Evolutionary conservation across 1,140 invertebrate species (phyloP).

Genomic region (Apocrypta bakeri): DNA sequence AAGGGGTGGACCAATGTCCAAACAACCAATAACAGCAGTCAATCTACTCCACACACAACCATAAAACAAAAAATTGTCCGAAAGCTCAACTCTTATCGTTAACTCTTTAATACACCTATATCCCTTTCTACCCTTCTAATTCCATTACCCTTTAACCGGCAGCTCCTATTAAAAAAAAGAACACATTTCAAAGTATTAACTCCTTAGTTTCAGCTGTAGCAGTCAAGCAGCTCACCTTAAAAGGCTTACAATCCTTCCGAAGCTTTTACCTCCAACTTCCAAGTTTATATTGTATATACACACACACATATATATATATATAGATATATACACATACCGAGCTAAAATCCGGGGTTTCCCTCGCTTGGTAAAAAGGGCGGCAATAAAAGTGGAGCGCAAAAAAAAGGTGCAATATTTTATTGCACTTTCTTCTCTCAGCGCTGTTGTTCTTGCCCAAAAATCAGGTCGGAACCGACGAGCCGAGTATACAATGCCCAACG

Average conservation of each 20-base stretch:
- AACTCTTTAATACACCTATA: neutral
- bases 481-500: conserved; percentile 29
- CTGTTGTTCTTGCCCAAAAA: conserved; percentile 16
- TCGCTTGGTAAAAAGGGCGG: no score
- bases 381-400: neutral
- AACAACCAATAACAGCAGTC: no score
- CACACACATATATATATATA: neutral
- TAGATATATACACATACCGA: neutral
- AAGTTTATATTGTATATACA: no score
- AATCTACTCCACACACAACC: neutral
- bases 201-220: neutral
- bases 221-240: conserved; percentile 23
- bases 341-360: neutral
- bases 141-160: neutral
- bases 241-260: conserved; percentile 30
- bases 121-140: neutral
- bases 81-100: neutral
- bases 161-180: neutral
- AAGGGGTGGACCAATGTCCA: no score
- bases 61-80: no score
- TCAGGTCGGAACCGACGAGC: neutral
- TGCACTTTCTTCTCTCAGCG: conserved; percentile 7
- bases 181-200: neutral
- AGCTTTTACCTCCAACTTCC: neutral
- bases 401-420: conserved; percentile 46